Evolutionary conservation across 2,113 vertebrate genomes (phyloP), one percentile per base, ranked within the genome.

Genomic region (Corythaeola cristata): DNA sequence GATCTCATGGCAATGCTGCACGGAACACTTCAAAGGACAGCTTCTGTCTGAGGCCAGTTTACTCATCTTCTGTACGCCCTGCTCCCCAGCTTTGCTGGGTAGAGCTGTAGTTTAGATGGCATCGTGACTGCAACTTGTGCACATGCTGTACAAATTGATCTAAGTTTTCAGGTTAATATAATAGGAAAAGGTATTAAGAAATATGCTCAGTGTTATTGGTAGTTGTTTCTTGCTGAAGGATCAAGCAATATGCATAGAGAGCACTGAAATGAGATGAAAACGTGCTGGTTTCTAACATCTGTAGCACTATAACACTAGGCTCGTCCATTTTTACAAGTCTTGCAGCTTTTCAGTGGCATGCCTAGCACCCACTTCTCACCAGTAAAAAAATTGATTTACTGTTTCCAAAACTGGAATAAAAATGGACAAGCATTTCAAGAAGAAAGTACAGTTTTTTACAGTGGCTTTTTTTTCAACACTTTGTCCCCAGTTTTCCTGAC

Each of bases 1-100:
- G 96, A 91, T 97, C 96, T 97, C 92, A 62, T 83, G 96, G 97
- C 96, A 93, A 0, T 50, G 79, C 78, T 95, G 94, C 95, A 97
- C 74, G 69, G 87, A 94, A 35, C 2, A 23, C 15, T 78, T 81
- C 88, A 76, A 85, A 97, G 93, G 60, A 68, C 79, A 37, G 23
- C 90, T 87, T 92, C 75, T 95, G 88, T 95, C 83, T 91, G 95
- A 96, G 81, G 58, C 47, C 56, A 24, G 49, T 74, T 58, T 19
- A 15, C 50, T 82, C 30, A 5, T n/a, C 69, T 77, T 49, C 39
- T 23, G 3, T 19, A 8, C 33, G 41, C 3, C 2, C n/a, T 0
- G 0, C 59, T 74, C 26, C 67, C 16, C 17, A 24, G 18, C 26
- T 52, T 20, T 60, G 66, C 30, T 74, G 56, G 60, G 47, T 41